Evolutionary conservation across 2,113 vertebrate genomes (phyloP).

Genomic region (Genyomyrus donnyi): DNA sequence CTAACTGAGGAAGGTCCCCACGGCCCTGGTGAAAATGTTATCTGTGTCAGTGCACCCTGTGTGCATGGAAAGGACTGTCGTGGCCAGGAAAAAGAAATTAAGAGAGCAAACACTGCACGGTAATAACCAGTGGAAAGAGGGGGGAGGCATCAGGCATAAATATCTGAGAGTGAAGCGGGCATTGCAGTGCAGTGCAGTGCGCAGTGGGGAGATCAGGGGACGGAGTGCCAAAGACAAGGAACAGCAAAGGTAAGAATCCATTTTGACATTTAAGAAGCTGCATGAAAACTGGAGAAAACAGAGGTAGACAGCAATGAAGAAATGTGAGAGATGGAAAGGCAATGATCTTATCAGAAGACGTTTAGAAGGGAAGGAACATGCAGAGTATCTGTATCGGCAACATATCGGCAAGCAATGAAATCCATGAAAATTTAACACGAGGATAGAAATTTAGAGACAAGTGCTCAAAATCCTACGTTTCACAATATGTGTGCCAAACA

Average conservation of each 20-base stretch:
- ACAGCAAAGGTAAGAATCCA: slow-evolving; percentile 8
- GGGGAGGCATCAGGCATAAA: slow-evolving; percentile 42
- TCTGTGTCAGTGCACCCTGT: slow-evolving; percentile 54
- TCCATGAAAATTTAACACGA: neutral
- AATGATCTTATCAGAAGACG: neutral
- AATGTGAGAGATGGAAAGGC: slow-evolving; percentile 6
- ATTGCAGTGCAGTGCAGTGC: neutral
- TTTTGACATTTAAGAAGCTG: neutral
- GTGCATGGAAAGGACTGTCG: slow-evolving; percentile 35
- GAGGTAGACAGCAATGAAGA: slow-evolving; percentile 19
- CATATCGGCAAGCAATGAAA: neutral
- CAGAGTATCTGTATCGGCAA: neutral
- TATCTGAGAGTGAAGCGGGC: slow-evolving; percentile 23
- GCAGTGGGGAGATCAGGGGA: slow-evolving; percentile 23
- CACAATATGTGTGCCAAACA: neutral
- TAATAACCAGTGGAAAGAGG: neutral
- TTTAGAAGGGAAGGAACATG: neutral
- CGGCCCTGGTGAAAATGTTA: slow-evolving; percentile 45
- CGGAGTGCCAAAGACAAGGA: slow-evolving; percentile 3
- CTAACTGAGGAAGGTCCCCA: neutral
- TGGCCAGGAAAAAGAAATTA: slow-evolving; percentile 25
- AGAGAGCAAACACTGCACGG: slow-evolving; percentile 21
- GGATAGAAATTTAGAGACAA: neutral
- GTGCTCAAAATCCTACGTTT: neutral
- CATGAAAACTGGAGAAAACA: neutral